Evolutionary conservation across 2,888 invertebrate genomes (phyloP).

Genomic region (Agrotis clavis): DNA sequence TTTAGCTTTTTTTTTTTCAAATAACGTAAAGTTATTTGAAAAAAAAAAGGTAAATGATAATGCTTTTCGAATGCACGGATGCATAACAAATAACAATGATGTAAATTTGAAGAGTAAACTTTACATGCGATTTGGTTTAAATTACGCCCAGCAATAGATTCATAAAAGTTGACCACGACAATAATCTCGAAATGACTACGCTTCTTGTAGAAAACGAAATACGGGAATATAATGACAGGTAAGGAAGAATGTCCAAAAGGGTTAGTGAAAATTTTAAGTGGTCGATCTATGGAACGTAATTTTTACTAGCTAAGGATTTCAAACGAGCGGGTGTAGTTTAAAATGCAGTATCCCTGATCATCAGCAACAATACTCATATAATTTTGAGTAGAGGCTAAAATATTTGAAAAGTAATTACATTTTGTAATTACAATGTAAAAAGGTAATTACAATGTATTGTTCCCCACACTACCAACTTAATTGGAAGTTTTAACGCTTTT

Average conservation of each 20-base stretch:
- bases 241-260: slow-evolving; percentile 1
- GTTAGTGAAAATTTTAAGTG: slow-evolving; percentile 5
- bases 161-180: slow-evolving; percentile 44
- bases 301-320: not conserved
- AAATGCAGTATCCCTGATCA: not conserved
- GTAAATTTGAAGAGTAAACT: slow-evolving; percentile 42
- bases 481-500: slow-evolving; percentile 46
- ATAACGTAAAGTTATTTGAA: too few species aligned
- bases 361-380: slow-evolving; percentile 14
- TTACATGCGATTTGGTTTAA: slow-evolving; percentile 41
- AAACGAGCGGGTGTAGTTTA: not conserved
- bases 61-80: not conserved
- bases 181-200: slow-evolving; percentile 42
- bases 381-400: not conserved
- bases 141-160: slow-evolving; percentile 31
- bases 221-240: slow-evolving; percentile 9
- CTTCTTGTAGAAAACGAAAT: slow-evolving; percentile 20
- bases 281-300: not conserved
- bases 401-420: slow-evolving; percentile 11
- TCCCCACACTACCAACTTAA: slow-evolving; percentile 24
- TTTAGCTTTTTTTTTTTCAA: too few species aligned
- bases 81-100: slow-evolving; percentile 14
- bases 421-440: not conserved
- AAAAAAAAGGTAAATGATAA: too few species aligned
- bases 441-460: slow-evolving; percentile 11